Evolutionary conservation across 2,113 vertebrate genomes (phyloP), one percentile per base, ranked within the genome.

Genomic region (Spea multiplicata): DNA sequence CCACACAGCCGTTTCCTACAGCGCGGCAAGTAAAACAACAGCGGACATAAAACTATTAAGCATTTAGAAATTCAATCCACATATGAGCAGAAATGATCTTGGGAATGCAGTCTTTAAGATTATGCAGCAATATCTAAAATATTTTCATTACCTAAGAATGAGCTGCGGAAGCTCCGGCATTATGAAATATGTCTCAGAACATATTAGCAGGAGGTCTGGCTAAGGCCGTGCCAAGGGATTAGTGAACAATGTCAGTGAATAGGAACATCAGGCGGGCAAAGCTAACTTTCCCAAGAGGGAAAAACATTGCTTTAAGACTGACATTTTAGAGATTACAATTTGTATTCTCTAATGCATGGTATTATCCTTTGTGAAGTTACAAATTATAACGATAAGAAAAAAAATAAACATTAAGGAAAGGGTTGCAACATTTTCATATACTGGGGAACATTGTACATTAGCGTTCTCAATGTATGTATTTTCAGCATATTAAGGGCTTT

Each of bases 71-170:
- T 80, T 73, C 78, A 68, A 80, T 80, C 71, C 71, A 74, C 78
- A 74, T 74, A 69, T 73, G 64, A 74, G 78, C 61, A 14, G 78
- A 74, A 80, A 80, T 80, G 78, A 80, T 80, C 64, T 74, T 80
- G 78, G 78, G 78, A 74, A 80, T 80, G 78, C 78, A 59, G 78
- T 67, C 70, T 80, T 80, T 74, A 73, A 80, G 71, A 80, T 80
- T 80, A 80, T 73, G 52, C 62, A 61, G 68, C 65, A 74, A 73
- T 73, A 80, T 80, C 78, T 80, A 80, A 74, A 80, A 80, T 80
- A 80, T 80, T 80, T 80, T 80, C 78, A 80, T 80, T 80, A 80
- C 78, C 78, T 73, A 80, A 80, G 78, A 74, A 74, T 80, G 78
- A 80, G 65, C 78, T 50, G 65, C 78, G 46, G 78, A 80, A 80